Conservation (phyloP, 2,113 vertebrate genomes). For the Sinocyclocheilus anophthalmus region DNA sequence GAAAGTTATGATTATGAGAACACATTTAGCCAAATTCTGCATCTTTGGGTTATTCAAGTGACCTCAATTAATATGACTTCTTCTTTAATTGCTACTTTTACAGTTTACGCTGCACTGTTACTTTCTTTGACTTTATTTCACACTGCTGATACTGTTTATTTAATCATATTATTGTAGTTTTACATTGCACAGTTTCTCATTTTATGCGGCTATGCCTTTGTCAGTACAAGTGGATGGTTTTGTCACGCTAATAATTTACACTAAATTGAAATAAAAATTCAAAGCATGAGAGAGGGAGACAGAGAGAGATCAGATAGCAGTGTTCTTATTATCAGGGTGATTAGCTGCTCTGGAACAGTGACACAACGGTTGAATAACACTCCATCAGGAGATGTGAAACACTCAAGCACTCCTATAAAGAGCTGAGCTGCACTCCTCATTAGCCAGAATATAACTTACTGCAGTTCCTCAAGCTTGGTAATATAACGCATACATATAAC, state of each 20-base stretch:
- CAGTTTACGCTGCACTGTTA: background rate
- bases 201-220: background rate
- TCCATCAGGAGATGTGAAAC: background rate
- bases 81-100: background rate
- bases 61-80: too few relatives aligned
- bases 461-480: background rate
- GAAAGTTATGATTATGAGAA: too few relatives aligned
- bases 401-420: background rate
- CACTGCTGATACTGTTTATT: background rate
- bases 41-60: too few relatives aligned
- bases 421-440: background rate
- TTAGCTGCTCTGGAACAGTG: constrained; percentile 13
- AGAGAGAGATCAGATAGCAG: background rate
- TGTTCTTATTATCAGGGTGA: constrained; percentile 4
- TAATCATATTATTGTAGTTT: background rate
- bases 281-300: background rate
- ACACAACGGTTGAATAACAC: background rate
- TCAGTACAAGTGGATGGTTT: background rate
- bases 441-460: too few relatives aligned
- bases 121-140: background rate
- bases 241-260: background rate
- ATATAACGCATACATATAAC: too few relatives aligned
- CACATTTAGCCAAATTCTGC: too few relatives aligned
- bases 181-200: background rate
- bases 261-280: background rate